Evolutionary conservation across 2,113 vertebrate genomes (phyloP).

Genomic region (Tympanuchus pallidicinctus): DNA sequence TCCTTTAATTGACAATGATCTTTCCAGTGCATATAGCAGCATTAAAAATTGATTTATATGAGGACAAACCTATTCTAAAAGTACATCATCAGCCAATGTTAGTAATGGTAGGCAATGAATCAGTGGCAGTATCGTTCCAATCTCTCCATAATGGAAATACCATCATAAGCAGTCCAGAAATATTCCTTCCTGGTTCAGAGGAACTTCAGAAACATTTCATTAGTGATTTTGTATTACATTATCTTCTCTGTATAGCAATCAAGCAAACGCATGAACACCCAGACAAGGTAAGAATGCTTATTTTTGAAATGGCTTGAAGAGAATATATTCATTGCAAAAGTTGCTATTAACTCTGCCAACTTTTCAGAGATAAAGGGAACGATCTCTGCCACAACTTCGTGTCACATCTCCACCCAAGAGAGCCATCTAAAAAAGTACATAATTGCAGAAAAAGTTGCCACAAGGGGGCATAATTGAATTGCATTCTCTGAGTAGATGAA

Average conservation of each 20-base stretch:
- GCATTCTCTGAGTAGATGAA: slow-evolving; percentile 6
- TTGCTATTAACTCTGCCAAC: not conserved
- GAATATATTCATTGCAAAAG: not conserved
- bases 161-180: not conserved
- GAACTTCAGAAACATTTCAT: not conserved
- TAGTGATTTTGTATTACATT: not conserved
- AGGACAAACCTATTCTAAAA: not conserved
- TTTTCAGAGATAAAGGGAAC: not conserved
- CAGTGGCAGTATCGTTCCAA: not conserved
- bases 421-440: not conserved
- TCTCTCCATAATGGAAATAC: not conserved
- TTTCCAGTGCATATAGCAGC: not conserved
- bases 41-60: slow-evolving; percentile 17
- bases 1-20: not conserved
- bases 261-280: not conserved
- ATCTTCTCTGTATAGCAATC: not conserved
- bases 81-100: not conserved
- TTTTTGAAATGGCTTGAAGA: not conserved
- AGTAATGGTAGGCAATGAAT: not conserved
- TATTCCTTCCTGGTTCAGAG: not conserved
- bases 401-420: not conserved
- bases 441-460: slow-evolving; percentile 1
- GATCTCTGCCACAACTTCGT: not conserved
- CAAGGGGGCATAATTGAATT: slow-evolving; percentile 74
- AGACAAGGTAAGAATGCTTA: not conserved